phyloP scores from a whole-genome alignment of 2,113 vertebrate species.

The Muscicapa adusta region DNA sequence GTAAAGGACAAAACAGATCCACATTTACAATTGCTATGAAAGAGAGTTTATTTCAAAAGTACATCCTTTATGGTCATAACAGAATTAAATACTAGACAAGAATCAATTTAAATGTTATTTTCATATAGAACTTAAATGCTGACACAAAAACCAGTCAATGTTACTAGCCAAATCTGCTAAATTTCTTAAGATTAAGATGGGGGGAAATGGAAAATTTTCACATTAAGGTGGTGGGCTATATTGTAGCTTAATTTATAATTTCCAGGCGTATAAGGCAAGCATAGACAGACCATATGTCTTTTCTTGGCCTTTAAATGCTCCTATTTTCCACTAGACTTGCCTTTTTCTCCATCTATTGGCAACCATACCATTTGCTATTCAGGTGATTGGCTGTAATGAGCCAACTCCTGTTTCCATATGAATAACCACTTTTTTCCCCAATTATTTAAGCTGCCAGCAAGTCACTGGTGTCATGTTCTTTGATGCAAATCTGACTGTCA shows the following conservation, averaged over 20 bases:
- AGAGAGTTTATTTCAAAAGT: background rate
- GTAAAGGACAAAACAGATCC: constrained; percentile 47
- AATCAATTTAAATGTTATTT: background rate
- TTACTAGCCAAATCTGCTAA: background rate
- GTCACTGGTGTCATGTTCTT: constrained; percentile 60
- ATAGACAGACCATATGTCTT: constrained; percentile 68
- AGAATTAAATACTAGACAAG: background rate
- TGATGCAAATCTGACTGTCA: constrained; percentile 56
- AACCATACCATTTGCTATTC: constrained; percentile 67
- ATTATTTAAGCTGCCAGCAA: constrained; percentile 67
- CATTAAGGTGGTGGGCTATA: constrained; percentile 54
- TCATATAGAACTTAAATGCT: background rate
- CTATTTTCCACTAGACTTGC: constrained; percentile 71
- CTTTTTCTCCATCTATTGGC: constrained; percentile 68
- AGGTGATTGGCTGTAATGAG: constrained; percentile 68
- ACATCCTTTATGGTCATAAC: background rate
- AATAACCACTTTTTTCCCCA: constrained; percentile 65
- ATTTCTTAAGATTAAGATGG: constrained; percentile 8
- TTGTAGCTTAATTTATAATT: constrained; percentile 64
- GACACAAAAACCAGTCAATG: background rate
- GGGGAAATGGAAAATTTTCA: constrained; percentile 14
- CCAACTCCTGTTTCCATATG: constrained; percentile 61
- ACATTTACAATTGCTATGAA: background rate
- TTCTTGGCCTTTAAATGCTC: constrained; percentile 69
- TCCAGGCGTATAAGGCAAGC: constrained; percentile 61